Percentiles rank a stretch among this genome's conserved stretches.
phyloP scores from a whole-genome alignment of 1,140 invertebrate genomes.

The Neodiprion virginianus region DNA sequence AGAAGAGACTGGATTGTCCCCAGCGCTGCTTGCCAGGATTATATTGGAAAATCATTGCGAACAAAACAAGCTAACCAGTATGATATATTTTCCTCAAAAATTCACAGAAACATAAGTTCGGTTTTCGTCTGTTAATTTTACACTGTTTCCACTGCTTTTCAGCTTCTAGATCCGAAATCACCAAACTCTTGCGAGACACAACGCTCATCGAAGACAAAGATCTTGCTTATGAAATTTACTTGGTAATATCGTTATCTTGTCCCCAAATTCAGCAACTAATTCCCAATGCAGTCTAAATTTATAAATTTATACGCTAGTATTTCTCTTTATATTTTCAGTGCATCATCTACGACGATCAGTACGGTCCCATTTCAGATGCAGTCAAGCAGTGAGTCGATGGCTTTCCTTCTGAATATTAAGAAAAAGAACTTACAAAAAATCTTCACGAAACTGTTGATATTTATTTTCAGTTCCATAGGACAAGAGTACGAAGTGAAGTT shows the following conservation, averaged over 20 bases:
- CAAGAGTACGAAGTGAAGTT: conserved; percentile 79
- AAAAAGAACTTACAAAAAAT: background rate
- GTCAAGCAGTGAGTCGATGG: conserved; percentile 69
- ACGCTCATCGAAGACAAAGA: conserved; percentile 73
- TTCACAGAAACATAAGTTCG: conserved; percentile 7
- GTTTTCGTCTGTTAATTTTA: conserved; percentile 19
- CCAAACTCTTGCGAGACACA: conserved; percentile 73
- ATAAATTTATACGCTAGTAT: conserved; percentile 34
- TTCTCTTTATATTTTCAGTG: conserved; percentile 58
- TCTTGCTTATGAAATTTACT: conserved; percentile 78
- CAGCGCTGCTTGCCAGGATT: conserved; percentile 70
- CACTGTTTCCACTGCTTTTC: conserved; percentile 8
- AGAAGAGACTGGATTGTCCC: conserved; percentile 63
- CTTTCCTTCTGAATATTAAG: no score
- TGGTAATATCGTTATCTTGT: conserved; percentile 66
- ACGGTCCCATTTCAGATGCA: conserved; percentile 78
- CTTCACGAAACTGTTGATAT: conserved; percentile 22
- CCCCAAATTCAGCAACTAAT: background rate
- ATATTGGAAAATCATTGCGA: conserved; percentile 69
- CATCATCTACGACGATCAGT: conserved; percentile 76
- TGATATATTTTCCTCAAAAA: conserved; percentile 14
- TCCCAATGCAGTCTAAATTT: conserved; percentile 38
- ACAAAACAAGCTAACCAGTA: conserved; percentile 31
- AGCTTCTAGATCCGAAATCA: conserved; percentile 56
- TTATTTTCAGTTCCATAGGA: conserved; percentile 69